Evolutionary conservation across 2,888 invertebrate genomes (phyloP), one percentile per base, ranked within the genome.

Genomic region (Luperina testacea): DNA sequence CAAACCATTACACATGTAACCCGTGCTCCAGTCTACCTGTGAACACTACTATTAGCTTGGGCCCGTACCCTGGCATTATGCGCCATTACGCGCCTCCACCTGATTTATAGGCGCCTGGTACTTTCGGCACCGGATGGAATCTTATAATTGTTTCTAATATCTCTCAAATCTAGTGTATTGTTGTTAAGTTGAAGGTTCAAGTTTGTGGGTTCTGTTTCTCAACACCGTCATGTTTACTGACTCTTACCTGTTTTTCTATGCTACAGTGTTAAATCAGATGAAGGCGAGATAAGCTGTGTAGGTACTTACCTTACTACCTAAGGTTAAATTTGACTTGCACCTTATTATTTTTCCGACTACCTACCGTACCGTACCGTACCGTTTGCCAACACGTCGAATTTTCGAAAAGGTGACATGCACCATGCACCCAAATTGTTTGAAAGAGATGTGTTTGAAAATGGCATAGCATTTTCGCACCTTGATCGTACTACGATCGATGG

Each of bases 41-140:
- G 81, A 24, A 53, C 71, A 57, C 78, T 72, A 74, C 88, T 48
- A 75, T 75, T 63, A 79, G 48, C 13, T 15, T 5, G 91, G 91
- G 68, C 88, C 83, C 84, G 80, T 83, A 91, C 91, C 93, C 92
- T 87, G 84, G 80, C 87, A 94, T 94, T 94, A 94, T 77, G 84
- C 70, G 87, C 91, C 90, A 94, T 94, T 94, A 93, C 82, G 77
- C 75, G 80, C 88, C 89, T 92, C 93, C 92, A 84, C 79, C 87
- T 91, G 92, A 93, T 93, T 93, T 93, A 94, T 91, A 87, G 85
- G 74, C 83, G 81, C 88, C 88, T 88, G 90, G 87, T 82, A 72
- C 75, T 88, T 86, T 89, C 85, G 83, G 84, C 85, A 79, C 83
- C 90, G 91, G 89, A 88, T 88, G 86, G 77, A 75, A 73, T 78